phyloP scores from a whole-genome alignment of 2,797 vertebrate genomes.

The Peromyscus melanophrys region DNA sequence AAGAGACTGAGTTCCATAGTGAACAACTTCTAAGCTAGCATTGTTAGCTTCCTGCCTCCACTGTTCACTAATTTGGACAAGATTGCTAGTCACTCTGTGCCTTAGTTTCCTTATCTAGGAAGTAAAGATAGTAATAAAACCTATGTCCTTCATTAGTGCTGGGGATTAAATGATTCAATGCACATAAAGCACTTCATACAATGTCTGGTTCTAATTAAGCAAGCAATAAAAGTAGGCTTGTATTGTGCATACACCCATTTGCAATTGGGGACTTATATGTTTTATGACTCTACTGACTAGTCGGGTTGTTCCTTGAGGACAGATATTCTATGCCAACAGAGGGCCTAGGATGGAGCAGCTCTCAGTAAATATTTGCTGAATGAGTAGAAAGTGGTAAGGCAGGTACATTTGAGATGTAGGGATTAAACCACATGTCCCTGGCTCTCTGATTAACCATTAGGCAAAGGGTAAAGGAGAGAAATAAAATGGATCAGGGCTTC shows the following conservation, averaged over 20 bases:
- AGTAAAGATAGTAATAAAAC: slow-evolving; percentile 25
- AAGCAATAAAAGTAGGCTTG: not conserved
- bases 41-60: not conserved
- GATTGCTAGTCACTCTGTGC: not conserved
- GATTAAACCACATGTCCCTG: not conserved
- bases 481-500: slow-evolving; percentile 18
- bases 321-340: not conserved
- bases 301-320: not conserved
- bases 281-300: not conserved
- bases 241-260: not conserved
- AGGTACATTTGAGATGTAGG: not conserved
- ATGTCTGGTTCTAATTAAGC: slow-evolving; percentile 4
- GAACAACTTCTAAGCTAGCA: not conserved
- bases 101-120: slow-evolving; percentile 55
- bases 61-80: not conserved
- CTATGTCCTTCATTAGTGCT: not conserved
- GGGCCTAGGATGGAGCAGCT: not conserved
- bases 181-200: not conserved
- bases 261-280: not conserved
- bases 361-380: not conserved
- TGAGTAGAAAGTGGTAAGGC: not conserved
- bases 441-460: not conserved
- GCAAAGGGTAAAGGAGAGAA: not conserved
- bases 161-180: slow-evolving; percentile 26
- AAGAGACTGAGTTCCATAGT: not conserved